These are phyloP conservation scores for Trimorus sp. DNA, from an alignment of 2,888 invertebrate genomes.

Conservation along the genomic window DNA sequence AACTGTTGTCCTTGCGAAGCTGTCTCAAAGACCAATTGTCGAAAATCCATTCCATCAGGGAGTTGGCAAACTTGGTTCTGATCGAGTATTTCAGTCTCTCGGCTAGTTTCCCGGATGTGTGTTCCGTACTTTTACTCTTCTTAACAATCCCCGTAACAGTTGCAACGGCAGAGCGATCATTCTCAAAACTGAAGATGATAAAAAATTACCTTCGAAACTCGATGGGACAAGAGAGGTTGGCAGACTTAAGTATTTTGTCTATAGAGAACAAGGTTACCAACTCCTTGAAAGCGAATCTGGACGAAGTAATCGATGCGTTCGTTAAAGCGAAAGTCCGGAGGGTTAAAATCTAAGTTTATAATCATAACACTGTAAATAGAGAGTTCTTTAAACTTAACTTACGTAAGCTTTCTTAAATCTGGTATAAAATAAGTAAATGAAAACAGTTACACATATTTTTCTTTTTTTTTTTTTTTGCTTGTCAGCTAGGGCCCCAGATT, in stretches of 20 bases:
- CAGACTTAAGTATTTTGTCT: conserved; percentile 45
- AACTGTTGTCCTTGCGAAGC: conserved; percentile 20
- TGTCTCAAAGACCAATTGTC: conserved; percentile 28
- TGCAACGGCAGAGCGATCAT: conserved; percentile 21
- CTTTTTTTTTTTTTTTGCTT: too few species aligned
- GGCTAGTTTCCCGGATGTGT: conserved; percentile 31
- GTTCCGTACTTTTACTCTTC: conserved; percentile 22
- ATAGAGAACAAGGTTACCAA: conserved; percentile 46
- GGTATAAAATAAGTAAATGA: too few species aligned
- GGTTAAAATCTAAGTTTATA: neutral
- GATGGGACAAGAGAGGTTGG: conserved; percentile 49
- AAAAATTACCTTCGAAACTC: conserved; percentile 30
- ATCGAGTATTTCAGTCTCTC: too few species aligned
- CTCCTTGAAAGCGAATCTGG: conserved; percentile 42
- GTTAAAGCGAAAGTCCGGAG: conserved; percentile 50
- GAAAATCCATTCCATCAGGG: conserved; percentile 8
- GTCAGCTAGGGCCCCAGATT: too few species aligned
- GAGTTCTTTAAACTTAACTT: too few species aligned
- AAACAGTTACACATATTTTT: too few species aligned
- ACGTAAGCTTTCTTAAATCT: too few species aligned
- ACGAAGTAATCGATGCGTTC: conserved; percentile 54
- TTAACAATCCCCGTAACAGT: conserved; percentile 39
- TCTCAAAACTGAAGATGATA: conserved; percentile 1
- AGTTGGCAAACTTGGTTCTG: conserved; percentile 18
- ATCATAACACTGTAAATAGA: too few species aligned